Conservation (phyloP, 2,888 invertebrate species). For the Maniola hyperantus region DNA sequence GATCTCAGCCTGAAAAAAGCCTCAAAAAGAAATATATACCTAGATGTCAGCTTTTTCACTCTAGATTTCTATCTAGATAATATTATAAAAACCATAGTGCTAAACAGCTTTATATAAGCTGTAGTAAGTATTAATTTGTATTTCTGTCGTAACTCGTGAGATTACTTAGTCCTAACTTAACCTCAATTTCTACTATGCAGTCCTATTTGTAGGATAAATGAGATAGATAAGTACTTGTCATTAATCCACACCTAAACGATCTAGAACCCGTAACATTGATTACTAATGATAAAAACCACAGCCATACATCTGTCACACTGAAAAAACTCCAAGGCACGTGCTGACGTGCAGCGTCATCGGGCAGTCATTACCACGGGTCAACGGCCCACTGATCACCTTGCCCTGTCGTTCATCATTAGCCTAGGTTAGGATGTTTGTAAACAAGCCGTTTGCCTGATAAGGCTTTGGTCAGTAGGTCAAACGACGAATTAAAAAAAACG, state of each 20-base stretch:
- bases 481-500: slow-evolving; percentile 9
- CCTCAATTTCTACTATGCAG: no score
- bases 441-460: slow-evolving; percentile 69
- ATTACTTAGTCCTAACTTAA: no score
- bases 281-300: slow-evolving; percentile 42
- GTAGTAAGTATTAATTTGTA: no score
- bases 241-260: slow-evolving; percentile 1
- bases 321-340: slow-evolving; percentile 59
- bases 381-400: slow-evolving; percentile 78
- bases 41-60: no score
- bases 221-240: background rate
- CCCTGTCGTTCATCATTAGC: slow-evolving; percentile 81
- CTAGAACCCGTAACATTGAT: slow-evolving; percentile 20
- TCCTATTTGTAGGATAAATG: no score
- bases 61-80: no score
- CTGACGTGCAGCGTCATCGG: slow-evolving; percentile 79
- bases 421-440: slow-evolving; percentile 83
- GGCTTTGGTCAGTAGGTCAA: slow-evolving; percentile 50
- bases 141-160: no score
- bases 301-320: slow-evolving; percentile 40
- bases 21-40: no score
- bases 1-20: no score
- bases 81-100: no score
- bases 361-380: slow-evolving; percentile 80
- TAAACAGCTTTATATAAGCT: no score